Evolutionary conservation across 2,113 vertebrate species (phyloP).

Genomic region (Sterrhoptilus dennistouni): DNA sequence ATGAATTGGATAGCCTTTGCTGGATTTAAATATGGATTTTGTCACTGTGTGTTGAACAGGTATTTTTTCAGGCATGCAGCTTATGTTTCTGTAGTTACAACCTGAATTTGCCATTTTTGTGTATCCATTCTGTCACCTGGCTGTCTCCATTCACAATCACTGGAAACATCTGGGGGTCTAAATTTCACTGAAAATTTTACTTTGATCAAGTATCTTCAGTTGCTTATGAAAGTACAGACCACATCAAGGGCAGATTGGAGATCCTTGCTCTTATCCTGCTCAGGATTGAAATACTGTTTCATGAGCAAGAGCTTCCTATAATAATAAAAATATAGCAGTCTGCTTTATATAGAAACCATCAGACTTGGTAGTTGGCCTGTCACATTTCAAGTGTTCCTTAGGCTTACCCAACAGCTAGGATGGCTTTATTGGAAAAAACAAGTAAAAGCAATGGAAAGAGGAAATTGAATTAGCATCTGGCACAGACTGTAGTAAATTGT

Average conservation of each 20-base stretch:
- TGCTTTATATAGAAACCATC: not conserved
- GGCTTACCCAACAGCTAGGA: not conserved
- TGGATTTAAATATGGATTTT: not conserved
- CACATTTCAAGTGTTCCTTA: not conserved
- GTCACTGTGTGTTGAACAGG: not conserved
- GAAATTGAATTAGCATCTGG: not conserved
- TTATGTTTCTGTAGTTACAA: not conserved
- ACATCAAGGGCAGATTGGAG: not conserved
- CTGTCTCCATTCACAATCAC: not conserved
- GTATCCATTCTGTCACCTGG: not conserved
- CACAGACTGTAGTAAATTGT: not conserved
- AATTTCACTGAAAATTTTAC: not conserved
- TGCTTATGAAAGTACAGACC: not conserved
- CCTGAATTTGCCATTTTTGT: not conserved
- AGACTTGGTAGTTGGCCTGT: not conserved
- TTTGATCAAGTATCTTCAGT: not conserved
- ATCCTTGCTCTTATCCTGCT: not conserved
- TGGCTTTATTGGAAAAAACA: not conserved
- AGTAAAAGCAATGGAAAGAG: not conserved
- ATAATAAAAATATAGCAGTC: not conserved
- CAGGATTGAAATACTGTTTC: not conserved
- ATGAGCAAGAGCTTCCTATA: not conserved
- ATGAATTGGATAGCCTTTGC: not conserved
- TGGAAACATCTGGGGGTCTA: not conserved
- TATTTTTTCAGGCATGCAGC: not conserved